Evolutionary conservation across 2,797 vertebrate species (phyloP), one percentile per base, ranked within the genome.

Genomic region (Staurois parvus): DNA sequence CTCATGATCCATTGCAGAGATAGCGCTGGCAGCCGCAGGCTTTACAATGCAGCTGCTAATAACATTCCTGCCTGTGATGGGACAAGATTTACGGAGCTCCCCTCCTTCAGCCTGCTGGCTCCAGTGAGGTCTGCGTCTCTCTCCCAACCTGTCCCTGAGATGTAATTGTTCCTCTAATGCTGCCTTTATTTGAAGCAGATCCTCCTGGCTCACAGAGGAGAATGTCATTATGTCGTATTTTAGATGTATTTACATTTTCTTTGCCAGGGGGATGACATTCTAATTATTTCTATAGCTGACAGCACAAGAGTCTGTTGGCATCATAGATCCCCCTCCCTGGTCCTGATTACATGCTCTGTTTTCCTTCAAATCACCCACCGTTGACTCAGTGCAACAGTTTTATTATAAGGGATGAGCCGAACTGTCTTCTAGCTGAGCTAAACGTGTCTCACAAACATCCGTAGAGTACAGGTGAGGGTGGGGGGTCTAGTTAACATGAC

Each of bases 161-260:
- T 93, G 92, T 94, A 93, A 94, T 93, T 94, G 93, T 93, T 91
- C 91, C 92, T 92, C 92, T 94, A 94, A 94, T 93, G 91, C 92
- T 90, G 91, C 93, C 92, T 94, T 94, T 94, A 94, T 94, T 92
- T 94, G 92, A 94, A 94, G 93, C 93, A 94, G 93, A 94, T 92
- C 92, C 91, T 91, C 85, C 91, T 83, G 89, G 88, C 92, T 93
- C 91, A 91, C 89, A 93, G 92, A 93, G 88, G 90, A 92, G 91
- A 94, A 94, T 93, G 93, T 93, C 92, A 94, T 94, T 94, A 94
- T 93, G 93, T 94, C 88, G 91, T 92, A 93, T 94, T 94, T 93
- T 92, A 93, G 92, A 92, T 93, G 91, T 93, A 94, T 93, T 94
- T 94, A 94, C 92, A 93, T 93, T 93, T 92, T 92, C 91, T 88